Evolutionary conservation across 2,797 vertebrate genomes (phyloP), one percentile per base, ranked within the genome.

Genomic region (Phoxinus dragarum): DNA sequence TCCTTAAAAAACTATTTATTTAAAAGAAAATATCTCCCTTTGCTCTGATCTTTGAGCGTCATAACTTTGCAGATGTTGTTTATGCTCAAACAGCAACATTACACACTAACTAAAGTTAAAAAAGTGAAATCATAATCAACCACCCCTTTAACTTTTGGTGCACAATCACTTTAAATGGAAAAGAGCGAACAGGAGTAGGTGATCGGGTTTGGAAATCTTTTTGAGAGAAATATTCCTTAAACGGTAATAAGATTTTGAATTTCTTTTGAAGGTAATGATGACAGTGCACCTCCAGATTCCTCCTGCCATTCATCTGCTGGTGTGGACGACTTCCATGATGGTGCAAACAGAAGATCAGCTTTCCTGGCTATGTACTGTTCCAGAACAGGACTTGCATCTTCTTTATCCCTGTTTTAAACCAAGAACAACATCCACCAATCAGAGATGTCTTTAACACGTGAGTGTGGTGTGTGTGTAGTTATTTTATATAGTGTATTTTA

Each of bases 321-420:
- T 81, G 86, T 88, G 80, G 93, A 90, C 0, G 96, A 95, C 54
- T 95, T 97, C 98, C 98, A 99, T 2, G 95, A 90, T 31, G 96
- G 94, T 4, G 95, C 94, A 89, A 99, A 99, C 1, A 99, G 94
- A 14, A 99, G 94, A 88, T 99, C 98, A 0, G 98, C 98, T 87
- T 99, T 99, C 86, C 97, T 96, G 59, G 97, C 96, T 61, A 99
- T 97, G 86, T 99, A 98, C 71, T 98, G 97, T 88, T 98, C 97
- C 84, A 98, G 95, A 73, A 98, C 96, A 54, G 92, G 89, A 86
- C 93, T 96, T 34, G 92, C 84, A 74, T 92, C 85, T 56, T 92
- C 91, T 73, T 91, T 94, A 87, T 93, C 95, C 73, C 94, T 95
- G 90, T 96, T 96, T 79, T 52, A 86, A 47, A 76, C 1, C 49